Base-by-base conservation (phyloP, 2,888 invertebrate genomes). In the Cheilosia variabilis region DNA sequence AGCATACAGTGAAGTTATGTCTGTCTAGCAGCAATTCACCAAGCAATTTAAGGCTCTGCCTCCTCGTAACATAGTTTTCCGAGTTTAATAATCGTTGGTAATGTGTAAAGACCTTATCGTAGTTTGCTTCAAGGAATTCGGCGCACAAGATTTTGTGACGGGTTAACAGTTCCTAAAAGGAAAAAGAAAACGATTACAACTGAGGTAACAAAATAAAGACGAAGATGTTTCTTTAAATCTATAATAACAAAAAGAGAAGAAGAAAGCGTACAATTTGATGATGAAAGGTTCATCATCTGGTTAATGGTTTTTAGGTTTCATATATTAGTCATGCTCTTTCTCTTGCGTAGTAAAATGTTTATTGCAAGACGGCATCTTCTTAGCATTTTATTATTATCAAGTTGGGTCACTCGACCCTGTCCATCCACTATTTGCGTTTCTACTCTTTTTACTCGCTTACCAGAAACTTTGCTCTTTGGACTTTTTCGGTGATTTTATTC, bases 31-130 rank as follows among this genome's bases (percentile, higher is more conserved):
- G 94, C 90, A 99, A 93, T 94, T 99, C 99, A 45, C 99, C 99
- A 82, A 99, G 94, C 88, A 99, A 94, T 94, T 99, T 99, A 88
- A 99, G 94, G 92, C 99, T 99, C 93, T 99, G 99, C 92, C 99
- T 95, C 90, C 99, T 95, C 81, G 99, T 99, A 87, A 99, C 99
- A 93, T 99, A 99, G 93, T 99, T 99, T 93, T 99, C 99, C 17
- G 99, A 99, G 94, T 98, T 98, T 89, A 99, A 94, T 91, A 99
- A 95, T 91, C 97, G 95, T 93, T 99, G 99, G 93, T 99, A 99
- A 93, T 98, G 97, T 90, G 95, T 95, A 93, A 99, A 99, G 90
- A 99, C 99, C 93, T 96, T 96, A 93, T 99, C 99, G 93, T 99
- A 99, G 94, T 99, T 99, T 90, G 96, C 95, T 94, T 99, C 99